Conservation (phyloP, 2,797 vertebrate genomes). For the Chromobotia macracanthus region DNA sequence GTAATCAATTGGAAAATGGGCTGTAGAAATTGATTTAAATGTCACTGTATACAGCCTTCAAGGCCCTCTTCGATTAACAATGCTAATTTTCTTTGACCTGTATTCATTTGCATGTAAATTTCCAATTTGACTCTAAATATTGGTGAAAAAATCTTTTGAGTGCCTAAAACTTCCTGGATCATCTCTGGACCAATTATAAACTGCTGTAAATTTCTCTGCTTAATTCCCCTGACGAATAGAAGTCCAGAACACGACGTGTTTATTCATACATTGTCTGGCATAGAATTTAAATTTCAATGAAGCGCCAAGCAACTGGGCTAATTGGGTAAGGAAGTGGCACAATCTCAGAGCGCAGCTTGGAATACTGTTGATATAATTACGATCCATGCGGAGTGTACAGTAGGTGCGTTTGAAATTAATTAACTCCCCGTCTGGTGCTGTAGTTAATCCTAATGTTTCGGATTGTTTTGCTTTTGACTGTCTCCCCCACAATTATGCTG, state of each 20-base stretch:
- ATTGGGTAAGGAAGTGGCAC: slow-evolving; percentile 75
- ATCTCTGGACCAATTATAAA: slow-evolving; percentile 81
- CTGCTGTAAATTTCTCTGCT: slow-evolving; percentile 73
- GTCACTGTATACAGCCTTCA: slow-evolving; percentile 69
- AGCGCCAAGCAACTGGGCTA: slow-evolving; percentile 79
- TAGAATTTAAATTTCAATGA: slow-evolving; percentile 73
- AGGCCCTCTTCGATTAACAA: slow-evolving; percentile 64
- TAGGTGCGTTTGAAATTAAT: slow-evolving; percentile 81
- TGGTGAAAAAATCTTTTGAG: slow-evolving; percentile 55
- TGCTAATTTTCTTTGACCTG: slow-evolving; percentile 80
- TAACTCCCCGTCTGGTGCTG: slow-evolving; percentile 71
- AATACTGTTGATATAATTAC: slow-evolving; percentile 82
- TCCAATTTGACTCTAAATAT: slow-evolving; percentile 76
- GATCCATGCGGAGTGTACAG: slow-evolving; percentile 72
- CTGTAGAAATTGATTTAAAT: slow-evolving; percentile 77
- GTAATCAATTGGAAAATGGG: slow-evolving; percentile 73
- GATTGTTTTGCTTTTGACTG: slow-evolving; percentile 56
- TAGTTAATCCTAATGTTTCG: slow-evolving; percentile 59
- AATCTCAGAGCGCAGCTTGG: slow-evolving; percentile 75
- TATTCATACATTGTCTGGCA: slow-evolving; percentile 72
- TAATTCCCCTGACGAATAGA: slow-evolving; percentile 77
- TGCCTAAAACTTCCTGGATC: slow-evolving; percentile 74
- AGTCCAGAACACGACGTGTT: slow-evolving; percentile 77
- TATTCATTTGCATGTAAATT: slow-evolving; percentile 81
- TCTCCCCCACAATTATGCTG: slow-evolving; percentile 58